Conservation (phyloP, 2,113 vertebrate genomes). For the Dicrurus megarhynchus region DNA sequence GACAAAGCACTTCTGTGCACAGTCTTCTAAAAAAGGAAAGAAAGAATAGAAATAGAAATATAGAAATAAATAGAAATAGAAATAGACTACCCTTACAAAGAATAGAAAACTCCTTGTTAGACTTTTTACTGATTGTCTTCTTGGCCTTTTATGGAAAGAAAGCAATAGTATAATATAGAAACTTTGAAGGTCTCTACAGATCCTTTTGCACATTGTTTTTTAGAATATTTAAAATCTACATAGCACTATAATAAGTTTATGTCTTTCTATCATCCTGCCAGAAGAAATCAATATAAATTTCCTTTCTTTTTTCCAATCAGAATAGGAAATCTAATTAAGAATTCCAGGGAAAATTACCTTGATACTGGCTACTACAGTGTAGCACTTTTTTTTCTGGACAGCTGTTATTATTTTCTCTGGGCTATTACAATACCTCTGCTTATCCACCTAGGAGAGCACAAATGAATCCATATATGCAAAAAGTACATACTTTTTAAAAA, state of each 20-base stretch:
- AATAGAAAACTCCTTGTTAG: not conserved
- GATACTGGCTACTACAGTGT: not conserved
- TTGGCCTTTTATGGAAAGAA: not conserved
- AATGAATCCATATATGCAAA: not conserved
- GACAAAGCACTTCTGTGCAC: not conserved
- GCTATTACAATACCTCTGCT: not conserved
- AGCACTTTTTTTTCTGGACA: not conserved
- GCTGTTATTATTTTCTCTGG: slow-evolving; percentile 4
- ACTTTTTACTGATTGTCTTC: not conserved
- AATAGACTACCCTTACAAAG: not conserved
- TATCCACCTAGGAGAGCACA: slow-evolving; percentile 3
- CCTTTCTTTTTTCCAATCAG: not conserved
- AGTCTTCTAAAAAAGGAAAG: not conserved
- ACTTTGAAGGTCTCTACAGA: not conserved
- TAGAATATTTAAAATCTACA: not conserved
- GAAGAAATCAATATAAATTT: not conserved
- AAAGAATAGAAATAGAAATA: not conserved
- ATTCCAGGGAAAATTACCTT: slow-evolving; percentile 12
- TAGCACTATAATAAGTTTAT: not conserved
- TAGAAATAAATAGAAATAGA: not conserved
- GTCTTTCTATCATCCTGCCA: not conserved
- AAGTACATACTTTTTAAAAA: not conserved
- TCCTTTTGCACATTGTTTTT: not conserved
- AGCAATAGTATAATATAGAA: not conserved
- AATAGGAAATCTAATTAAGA: slow-evolving; percentile 7